These are phyloP conservation scores for Rousettus leschenaultii DNA, from an alignment of 2,113 vertebrate species.

Conservation along the genomic window DNA sequence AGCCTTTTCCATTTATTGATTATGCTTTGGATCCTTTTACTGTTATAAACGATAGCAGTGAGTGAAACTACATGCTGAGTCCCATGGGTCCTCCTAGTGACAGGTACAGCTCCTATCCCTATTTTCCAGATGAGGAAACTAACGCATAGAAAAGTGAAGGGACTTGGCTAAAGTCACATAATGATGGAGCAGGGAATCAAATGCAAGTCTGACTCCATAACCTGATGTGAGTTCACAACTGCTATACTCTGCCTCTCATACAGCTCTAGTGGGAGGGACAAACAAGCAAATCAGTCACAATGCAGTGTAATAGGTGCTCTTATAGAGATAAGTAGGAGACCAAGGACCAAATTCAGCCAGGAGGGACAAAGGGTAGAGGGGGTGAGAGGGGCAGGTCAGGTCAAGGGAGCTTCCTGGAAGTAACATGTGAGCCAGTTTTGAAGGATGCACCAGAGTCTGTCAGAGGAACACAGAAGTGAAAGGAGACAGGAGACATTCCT, in stretches of 20 bases:
- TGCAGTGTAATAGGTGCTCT: background rate
- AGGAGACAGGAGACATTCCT: background rate
- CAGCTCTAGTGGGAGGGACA: background rate
- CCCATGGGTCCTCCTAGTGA: background rate
- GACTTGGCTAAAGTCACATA: background rate
- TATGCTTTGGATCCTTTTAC: background rate
- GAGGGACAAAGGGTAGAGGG: background rate
- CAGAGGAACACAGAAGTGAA: background rate
- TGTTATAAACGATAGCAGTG: background rate
- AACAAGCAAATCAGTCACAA: background rate
- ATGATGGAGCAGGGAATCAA: background rate
- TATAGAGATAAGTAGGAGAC: background rate
- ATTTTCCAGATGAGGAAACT: background rate
- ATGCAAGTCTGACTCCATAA: background rate
- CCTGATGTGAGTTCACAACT: background rate
- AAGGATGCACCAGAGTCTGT: background rate
- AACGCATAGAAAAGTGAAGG: background rate
- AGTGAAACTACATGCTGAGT: background rate
- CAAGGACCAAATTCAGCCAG: background rate
- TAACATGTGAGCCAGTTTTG: background rate
- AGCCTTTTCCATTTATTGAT: background rate
- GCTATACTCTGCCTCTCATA: background rate
- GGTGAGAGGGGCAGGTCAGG: background rate
- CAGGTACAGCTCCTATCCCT: background rate
- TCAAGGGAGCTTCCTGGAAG: background rate